Percentiles rank a stretch among this genome's conserved stretches.
Evolutionary conservation across 2,888 invertebrate genomes (phyloP).

Genomic region (Noctuana brunneofusca): DNA sequence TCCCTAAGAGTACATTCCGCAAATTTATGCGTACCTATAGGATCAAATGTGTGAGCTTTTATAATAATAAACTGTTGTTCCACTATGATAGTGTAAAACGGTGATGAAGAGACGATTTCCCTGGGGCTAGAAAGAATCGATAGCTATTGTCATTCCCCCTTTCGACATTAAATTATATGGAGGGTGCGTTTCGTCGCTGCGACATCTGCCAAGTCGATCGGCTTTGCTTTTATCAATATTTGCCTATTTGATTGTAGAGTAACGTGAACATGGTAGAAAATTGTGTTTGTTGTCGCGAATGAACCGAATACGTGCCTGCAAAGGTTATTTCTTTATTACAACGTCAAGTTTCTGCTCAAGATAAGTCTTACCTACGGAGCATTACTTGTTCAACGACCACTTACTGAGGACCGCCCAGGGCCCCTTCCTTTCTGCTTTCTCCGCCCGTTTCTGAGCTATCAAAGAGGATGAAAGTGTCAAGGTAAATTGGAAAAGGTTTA

Average conservation of each 20-base stretch:
- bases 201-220: slow-evolving; percentile 70
- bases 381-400: slow-evolving; percentile 61
- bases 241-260: slow-evolving; percentile 67
- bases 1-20: neutral
- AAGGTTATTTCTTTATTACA: slow-evolving; percentile 56
- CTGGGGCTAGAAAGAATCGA: slow-evolving; percentile 67
- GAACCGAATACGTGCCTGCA: slow-evolving; percentile 38
- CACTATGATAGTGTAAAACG: slow-evolving; percentile 60
- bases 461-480: slow-evolving; percentile 55
- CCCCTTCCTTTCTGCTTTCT: slow-evolving; percentile 53
- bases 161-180: slow-evolving; percentile 68
- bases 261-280: slow-evolving; percentile 49
- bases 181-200: slow-evolving; percentile 53
- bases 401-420: slow-evolving; percentile 58
- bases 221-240: slow-evolving; percentile 73
- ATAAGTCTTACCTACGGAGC: slow-evolving; percentile 71
- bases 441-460: slow-evolving; percentile 50
- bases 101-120: slow-evolving; percentile 62
- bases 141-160: slow-evolving; percentile 73
- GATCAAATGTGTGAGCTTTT: slow-evolving; percentile 4
- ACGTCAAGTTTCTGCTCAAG: slow-evolving; percentile 65
- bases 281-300: slow-evolving; percentile 47
- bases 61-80: slow-evolving; percentile 49
- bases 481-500: slow-evolving; percentile 60
- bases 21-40: neutral